These are phyloP conservation scores for Drosophila suzukii DNA, from an alignment of 1,140 invertebrate genomes.

Conservation along the genomic window DNA sequence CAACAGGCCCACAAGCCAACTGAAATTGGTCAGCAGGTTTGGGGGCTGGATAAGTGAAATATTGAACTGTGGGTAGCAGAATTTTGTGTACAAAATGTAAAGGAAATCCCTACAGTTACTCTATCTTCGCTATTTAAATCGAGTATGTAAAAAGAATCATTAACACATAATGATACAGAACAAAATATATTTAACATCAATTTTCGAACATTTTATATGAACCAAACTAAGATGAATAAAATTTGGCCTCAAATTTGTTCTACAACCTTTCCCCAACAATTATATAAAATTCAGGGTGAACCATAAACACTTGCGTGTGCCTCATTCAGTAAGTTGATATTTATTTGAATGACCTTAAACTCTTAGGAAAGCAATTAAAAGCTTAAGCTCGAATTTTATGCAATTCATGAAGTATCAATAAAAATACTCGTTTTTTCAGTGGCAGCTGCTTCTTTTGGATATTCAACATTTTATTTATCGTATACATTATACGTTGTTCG, in stretches of 20 bases:
- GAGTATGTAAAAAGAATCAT: too few relatives aligned
- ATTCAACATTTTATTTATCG: slow-evolving; percentile 39
- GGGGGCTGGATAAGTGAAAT: slow-evolving; percentile 4
- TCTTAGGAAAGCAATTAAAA: slow-evolving; percentile 23
- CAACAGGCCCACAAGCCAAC: slow-evolving; percentile 15
- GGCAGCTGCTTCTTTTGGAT: slow-evolving; percentile 14
- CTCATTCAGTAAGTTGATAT: not conserved
- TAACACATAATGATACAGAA: too few relatives aligned
- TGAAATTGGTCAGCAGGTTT: slow-evolving; percentile 49
- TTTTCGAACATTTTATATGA: too few relatives aligned
- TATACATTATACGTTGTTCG: slow-evolving; percentile 36
- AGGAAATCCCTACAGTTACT: too few relatives aligned
- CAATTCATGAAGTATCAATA: slow-evolving; percentile 27
- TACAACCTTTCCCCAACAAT: not conserved
- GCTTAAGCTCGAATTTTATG: slow-evolving; percentile 28
- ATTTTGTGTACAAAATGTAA: not conserved
- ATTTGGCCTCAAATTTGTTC: not conserved
- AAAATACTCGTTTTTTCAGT: slow-evolving; percentile 38
- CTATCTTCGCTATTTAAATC: not conserved
- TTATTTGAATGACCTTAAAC: slow-evolving; percentile 31
- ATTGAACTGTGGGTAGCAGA: not conserved
- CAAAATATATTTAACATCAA: too few relatives aligned
- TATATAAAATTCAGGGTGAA: slow-evolving; percentile 26
- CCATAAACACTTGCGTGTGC: not conserved
- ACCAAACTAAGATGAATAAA: not conserved